Base-by-base conservation (phyloP, 1,140 invertebrate genomes). In the Gonioctena quinquepunctata region DNA sequence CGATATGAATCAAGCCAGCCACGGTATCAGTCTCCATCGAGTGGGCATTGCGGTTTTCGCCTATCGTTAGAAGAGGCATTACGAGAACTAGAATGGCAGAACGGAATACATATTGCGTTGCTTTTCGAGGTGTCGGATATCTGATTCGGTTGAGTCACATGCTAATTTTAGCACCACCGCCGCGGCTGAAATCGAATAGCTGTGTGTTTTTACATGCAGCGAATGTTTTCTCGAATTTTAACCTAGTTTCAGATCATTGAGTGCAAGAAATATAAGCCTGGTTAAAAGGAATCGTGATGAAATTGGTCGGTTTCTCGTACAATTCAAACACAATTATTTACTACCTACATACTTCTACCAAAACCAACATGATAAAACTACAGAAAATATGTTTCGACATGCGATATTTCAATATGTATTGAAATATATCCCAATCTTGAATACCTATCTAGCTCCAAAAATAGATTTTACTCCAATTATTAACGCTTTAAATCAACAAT, bases 121-220 rank as follows among this genome's bases (percentile, higher is more conserved):
- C 60, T 52, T 70, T 61, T 65, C 57, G 67, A 50, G 70, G 74
- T 75, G 71, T 75, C 74, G 54, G 63, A 70, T 75, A 66, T 75
- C 74, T 65, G 74, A 23, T 63, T 75, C 71, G 25, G 64, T 63
- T 75, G 74, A 75, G 71, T 75, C 74, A 75, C 49, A 61, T 61
- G 65, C 74, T 75, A 75, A 72, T 73, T 75, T 70, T 70, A 69
- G 71, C 70, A n/a, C 13, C 33, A n/a, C 33, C 16, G n/a, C n/a
- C n/a, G n/a, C 33, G 68, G 64, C 71, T 70, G 68, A 70, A 70
- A 70, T 28, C 68, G 52, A 70, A 70, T 70, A 52, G 54, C 54
- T 25, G 54, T 5, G 22, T 57, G 54, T 57, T 62, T 62, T 62
- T 62, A 62, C 27, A 28, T 13, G 60, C 33, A 25, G 13, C 18